Evolutionary conservation across 2,888 invertebrate genomes (phyloP), one percentile per base, ranked within the genome.

Genomic region (Apotomis capreana): DNA sequence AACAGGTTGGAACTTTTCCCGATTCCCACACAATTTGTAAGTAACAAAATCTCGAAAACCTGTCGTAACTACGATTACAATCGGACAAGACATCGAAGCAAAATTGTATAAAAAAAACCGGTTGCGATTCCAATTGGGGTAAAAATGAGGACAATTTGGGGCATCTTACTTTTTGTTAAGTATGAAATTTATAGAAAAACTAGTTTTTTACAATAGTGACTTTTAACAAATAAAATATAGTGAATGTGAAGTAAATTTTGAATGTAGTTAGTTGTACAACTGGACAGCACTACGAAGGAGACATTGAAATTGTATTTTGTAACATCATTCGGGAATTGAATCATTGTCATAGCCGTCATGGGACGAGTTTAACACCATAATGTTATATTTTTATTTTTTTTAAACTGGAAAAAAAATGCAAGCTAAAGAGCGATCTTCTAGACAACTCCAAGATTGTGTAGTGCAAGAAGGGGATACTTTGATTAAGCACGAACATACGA

Each of bases 1-100:
- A 83, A 87, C 87, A 85, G 84, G 89, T 88, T 83, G 78, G 76
- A 81, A 79, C 80, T 75, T 75, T 62, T 74, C 46, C 63, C 58
- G 54, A 54, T 86, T 88, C 88, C 81, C 88, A 87, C 82, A 83
- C 76, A 78, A 68, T 70, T 75, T 75, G 74, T 68, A 68, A 70
- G 73, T 61, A 75, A 65, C 65, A 65, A 57, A 26, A 80, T 85
- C 83, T 82, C 82, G 55, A 69, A 85, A 88, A 89, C 89, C 85
- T 87, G 88, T 87, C 81, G 78, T 67, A 74, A 74, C 74, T 76
- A 81, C 81, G 82, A 79, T 75, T 71, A 76, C 69, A 80, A 79
- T 79, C 75, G 78, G 77, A 81, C 78, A 80, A 80, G 81, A 84
- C 83, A 69, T 69, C 65, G 76, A 78, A 80, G 81, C 79, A 78